Base-by-base conservation (phyloP, 2,888 invertebrate species). In the Subacronicta megacephala region DNA sequence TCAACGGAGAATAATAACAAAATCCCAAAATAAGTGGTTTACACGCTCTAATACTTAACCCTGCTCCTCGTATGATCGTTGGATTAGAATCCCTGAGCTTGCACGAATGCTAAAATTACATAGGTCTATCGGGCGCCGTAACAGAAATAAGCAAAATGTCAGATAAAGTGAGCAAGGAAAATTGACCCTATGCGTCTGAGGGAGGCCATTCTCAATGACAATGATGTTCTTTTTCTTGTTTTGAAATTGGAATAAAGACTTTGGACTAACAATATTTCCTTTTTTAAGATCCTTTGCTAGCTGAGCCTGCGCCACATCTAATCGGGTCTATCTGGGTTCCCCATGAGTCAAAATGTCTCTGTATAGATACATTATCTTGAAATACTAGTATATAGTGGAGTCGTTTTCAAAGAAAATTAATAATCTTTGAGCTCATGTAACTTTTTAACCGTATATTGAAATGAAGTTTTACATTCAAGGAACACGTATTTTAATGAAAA, bases 41-140 rank as follows among this genome's bases (percentile, higher is more conserved):
- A 44, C 35, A 35, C 43, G 41, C 23, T 47, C 43, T 56, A 55
- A 61, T 47, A 43, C 47, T 56, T 46, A 53, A 64, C 46, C 60
- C 54, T 33, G 42, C 51, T n/a, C n/a, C n/a, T n/a, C n/a, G n/a
- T 55, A 72, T 66, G 52, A 69, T 68, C 60, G 51, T 35, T 15
- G 44, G 50, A 66, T 75, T 71, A 62, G 44, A 69, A 78, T 73
- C 75, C 73, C 81, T 66, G 69, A 73, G 61, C 52, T 60, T 38
- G 69, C 73, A 67, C 58, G 59, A 50, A 45, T 45, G 63, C 51
- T 64, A 52, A 60, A 72, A 77, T 75, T 62, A 69, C 64, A 77
- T 58, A 40, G 67, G 62, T 61, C 69, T 74, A 55, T 62, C 40
- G 75, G 70, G 70, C 54, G 47, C 65, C 61, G 52, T 61, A 59